These are phyloP conservation scores for Poecilia wingei DNA, from an alignment of 2,797 vertebrate genomes.

Conservation along the genomic window DNA sequence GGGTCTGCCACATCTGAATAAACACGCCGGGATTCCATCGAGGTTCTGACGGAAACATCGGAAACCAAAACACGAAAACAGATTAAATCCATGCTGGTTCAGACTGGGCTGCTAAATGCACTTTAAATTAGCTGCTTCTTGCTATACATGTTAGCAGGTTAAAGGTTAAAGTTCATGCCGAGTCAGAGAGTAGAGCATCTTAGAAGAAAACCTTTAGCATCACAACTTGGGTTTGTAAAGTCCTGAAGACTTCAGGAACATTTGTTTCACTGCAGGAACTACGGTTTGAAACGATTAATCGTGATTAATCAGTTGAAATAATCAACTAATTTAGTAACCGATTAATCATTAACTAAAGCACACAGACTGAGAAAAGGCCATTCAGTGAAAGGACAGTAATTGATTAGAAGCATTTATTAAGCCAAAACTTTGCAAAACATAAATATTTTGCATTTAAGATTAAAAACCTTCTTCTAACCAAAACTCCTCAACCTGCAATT, in stretches of 20 bases:
- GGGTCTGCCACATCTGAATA: slow-evolving; percentile 60
- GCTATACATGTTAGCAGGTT: neutral
- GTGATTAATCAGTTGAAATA: too few relatives aligned
- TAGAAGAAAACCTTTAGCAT: neutral
- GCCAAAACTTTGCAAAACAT: neutral
- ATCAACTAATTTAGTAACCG: too few relatives aligned
- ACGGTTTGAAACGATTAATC: too few relatives aligned
- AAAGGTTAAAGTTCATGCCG: neutral
- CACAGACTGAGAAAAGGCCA: too few relatives aligned
- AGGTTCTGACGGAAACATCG: slow-evolving; percentile 2
- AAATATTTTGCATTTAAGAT: neutral
- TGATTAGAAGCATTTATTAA: neutral
- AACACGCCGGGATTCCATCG: slow-evolving; percentile 45
- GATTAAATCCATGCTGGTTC: neutral
- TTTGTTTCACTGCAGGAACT: too few relatives aligned
- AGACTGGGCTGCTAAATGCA: neutral
- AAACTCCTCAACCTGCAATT: neutral
- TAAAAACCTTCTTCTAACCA: neutral
- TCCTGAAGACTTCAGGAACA: neutral
- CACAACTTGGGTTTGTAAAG: neutral
- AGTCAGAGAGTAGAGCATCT: neutral
- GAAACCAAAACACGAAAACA: neutral
- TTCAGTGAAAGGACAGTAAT: too few relatives aligned
- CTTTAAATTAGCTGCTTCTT: too few relatives aligned
- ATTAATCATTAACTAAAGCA: too few relatives aligned